Conservation (phyloP, 2,113 vertebrate genomes). For the Microcebus jonahi region DNA sequence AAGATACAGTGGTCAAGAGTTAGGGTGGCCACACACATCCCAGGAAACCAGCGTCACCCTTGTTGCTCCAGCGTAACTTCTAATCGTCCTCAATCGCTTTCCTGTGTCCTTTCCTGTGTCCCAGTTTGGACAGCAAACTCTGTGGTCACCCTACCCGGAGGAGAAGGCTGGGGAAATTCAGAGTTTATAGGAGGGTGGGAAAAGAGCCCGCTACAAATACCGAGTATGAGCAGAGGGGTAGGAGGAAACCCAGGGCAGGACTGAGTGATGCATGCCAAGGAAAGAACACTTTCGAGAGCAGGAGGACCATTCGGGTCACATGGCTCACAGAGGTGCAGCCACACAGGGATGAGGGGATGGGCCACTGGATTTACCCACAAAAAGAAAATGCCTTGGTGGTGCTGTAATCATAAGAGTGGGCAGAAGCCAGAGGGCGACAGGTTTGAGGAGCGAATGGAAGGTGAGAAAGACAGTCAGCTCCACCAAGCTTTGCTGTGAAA, state of each 20-base stretch:
- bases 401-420: too few relatives aligned
- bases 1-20: fast-evolving
- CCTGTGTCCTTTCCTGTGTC: too few relatives aligned
- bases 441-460: neutral
- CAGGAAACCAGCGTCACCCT: neutral
- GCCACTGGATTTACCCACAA: too few relatives aligned
- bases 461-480: neutral
- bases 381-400: too few relatives aligned
- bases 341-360: fast-evolving
- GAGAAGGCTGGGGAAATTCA: neutral
- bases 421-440: neutral
- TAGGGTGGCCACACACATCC: fast-evolving
- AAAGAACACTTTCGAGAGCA: neutral
- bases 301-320: fast-evolving
- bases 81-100: too few relatives aligned
- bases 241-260: neutral
- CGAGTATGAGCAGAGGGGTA: too few relatives aligned
- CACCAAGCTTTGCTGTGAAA: neutral
- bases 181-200: neutral
- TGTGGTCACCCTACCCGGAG: neutral
- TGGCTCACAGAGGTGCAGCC: neutral
- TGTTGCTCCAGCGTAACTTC: neutral
- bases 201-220: neutral
- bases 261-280: neutral
- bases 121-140: neutral